Evolutionary conservation across 2,113 vertebrate genomes (phyloP), one percentile per base, ranked within the genome.

Genomic region (Casuarius casuarius): DNA sequence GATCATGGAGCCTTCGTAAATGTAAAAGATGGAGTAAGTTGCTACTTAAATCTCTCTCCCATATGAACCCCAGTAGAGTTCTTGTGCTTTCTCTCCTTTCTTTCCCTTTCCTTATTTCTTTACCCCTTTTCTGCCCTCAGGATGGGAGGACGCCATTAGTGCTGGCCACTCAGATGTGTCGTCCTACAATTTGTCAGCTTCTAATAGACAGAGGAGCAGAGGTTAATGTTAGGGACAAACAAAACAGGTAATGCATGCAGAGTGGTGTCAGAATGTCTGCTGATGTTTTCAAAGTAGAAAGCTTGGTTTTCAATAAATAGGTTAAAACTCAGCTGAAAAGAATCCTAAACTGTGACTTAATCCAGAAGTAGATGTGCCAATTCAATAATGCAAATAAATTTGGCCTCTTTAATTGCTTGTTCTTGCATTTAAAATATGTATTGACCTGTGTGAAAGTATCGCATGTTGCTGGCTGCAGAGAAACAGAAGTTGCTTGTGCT

Each of bases 151-250:
- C 99, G 1, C 99, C 99, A 0, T 97, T 99, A 74, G 98, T 99
- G 89, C 98, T 99, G 96, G 99, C 99, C 90, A 99, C 99, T 51
- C 99, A 99, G 97, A 99, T 99, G 99, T 99, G 99, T 83, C 99
- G 99, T 91, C 99, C 99, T 26, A 78, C 93, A 0, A 98, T 99
- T 26, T 99, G 99, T 92, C 98, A 99, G 95, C 98, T 99, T 91
- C 98, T 99, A 72, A 95, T 99, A 25, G 99, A 99, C 52, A 97
- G 98, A 73, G 99, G 99, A 16, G 99, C 99, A 0, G 99, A 99
- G 22, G 96, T 99, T 72, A 98, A 98, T 63, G 95, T 98, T 93
- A 98, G 98, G 86, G 99, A 99, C 98, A 99, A 99, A 90, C 99
- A 99, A 87, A 99, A 98, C 97, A 99, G 99, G 99, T 99, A 96